These are phyloP conservation scores for Odocoileus hemionus DNA, from an alignment of 2,113 vertebrate species.

Conservation along the genomic window DNA sequence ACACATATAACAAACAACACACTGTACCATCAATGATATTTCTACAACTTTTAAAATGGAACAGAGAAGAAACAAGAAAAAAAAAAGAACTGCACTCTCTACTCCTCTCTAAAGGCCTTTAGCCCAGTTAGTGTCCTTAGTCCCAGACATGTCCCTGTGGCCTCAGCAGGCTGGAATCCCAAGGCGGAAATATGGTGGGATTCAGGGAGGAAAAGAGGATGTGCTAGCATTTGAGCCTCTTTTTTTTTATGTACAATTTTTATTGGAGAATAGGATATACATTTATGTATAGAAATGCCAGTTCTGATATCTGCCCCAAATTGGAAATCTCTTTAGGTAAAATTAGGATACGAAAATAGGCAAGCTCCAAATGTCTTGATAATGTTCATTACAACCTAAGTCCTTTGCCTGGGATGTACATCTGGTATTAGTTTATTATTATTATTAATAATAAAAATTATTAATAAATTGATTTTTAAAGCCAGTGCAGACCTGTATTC, in stretches of 20 bases:
- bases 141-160: not conserved
- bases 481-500: not conserved
- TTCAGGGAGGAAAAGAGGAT: not conserved
- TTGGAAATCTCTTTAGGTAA: not conserved
- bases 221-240: not conserved
- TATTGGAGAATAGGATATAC: not conserved
- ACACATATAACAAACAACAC: not conserved
- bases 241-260: not conserved
- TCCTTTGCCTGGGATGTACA: not conserved
- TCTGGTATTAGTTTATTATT: not conserved
- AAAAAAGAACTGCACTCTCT: not conserved
- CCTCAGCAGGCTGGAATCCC: not conserved
- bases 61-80: not conserved
- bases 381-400: not conserved
- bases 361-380: not conserved
- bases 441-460: not conserved
- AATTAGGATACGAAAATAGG: not conserved
- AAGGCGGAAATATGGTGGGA: not conserved
- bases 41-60: not conserved
- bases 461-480: not conserved
- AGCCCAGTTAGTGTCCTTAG: not conserved
- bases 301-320: constrained; percentile 5
- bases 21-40: not conserved
- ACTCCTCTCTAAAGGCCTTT: not conserved
- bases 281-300: not conserved